Percentiles rank a stretch among this genome's conserved stretches.
Evolutionary conservation across 2,113 vertebrate genomes (phyloP).

Genomic region (Takifugu flavidus): DNA sequence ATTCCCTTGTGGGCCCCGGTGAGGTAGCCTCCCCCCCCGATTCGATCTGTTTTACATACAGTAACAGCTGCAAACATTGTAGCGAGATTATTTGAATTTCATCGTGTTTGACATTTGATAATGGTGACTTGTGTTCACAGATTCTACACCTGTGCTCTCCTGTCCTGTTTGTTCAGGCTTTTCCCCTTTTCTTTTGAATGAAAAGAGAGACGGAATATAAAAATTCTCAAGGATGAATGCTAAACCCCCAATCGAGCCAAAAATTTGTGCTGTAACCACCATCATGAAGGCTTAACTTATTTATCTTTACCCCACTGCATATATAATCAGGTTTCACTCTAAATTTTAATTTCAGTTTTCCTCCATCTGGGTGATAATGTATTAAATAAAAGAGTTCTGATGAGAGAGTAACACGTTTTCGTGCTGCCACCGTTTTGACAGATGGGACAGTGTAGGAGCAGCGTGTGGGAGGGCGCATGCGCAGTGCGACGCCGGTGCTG

Average conservation of each 20-base stretch:
- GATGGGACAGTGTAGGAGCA: slow-evolving; percentile 30
- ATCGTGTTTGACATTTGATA: slow-evolving; percentile 68
- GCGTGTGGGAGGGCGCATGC: slow-evolving; percentile 15
- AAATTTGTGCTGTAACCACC: too few relatives aligned
- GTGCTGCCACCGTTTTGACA: slow-evolving; percentile 25
- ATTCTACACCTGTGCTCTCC: slow-evolving; percentile 37
- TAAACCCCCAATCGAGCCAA: slow-evolving; percentile 39
- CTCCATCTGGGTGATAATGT: slow-evolving; percentile 14
- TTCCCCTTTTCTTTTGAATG: neutral
- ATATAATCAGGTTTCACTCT: slow-evolving; percentile 23
- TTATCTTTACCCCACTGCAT: too few relatives aligned
- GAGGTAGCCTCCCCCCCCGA: slow-evolving; percentile 34
- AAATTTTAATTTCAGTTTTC: slow-evolving; percentile 18
- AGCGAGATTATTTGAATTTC: slow-evolving; percentile 67
- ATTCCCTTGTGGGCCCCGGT: slow-evolving; percentile 55
- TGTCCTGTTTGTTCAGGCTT: slow-evolving; percentile 61
- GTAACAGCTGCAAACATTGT: slow-evolving; percentile 45
- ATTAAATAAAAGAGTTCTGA: slow-evolving; percentile 9
- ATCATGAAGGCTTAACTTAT: too few relatives aligned
- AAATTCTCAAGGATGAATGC: slow-evolving; percentile 41
- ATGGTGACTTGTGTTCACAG: slow-evolving; percentile 47
- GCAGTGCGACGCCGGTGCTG: slow-evolving; percentile 2
- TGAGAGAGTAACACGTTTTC: slow-evolving; percentile 12
- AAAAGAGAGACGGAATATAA: slow-evolving; percentile 32
- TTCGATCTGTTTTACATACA: slow-evolving; percentile 60